Conservation (phyloP, 2,113 vertebrate species). For the Halichoerus grypus region DNA sequence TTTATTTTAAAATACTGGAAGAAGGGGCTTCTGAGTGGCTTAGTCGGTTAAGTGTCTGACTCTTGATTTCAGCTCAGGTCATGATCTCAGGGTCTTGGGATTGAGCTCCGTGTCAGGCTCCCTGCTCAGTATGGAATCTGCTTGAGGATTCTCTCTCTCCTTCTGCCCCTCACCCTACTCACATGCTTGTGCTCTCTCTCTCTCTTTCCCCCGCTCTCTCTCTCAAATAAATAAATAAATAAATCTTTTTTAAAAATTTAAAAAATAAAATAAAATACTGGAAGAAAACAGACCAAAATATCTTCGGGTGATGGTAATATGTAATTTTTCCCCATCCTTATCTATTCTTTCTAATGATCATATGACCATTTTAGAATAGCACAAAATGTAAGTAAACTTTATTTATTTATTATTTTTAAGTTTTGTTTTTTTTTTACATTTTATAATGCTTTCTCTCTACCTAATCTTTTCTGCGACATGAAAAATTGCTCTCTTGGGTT, state of each 20-base stretch:
- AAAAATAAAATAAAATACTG: neutral
- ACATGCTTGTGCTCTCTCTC: neutral
- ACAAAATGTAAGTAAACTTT: constrained; percentile 40
- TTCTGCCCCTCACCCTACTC: neutral
- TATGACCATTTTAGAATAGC: constrained; percentile 50
- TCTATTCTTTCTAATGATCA: constrained; percentile 25
- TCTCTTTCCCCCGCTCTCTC: neutral
- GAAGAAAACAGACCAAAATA: constrained; percentile 47
- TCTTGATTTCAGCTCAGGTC: neutral
- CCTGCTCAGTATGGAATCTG: neutral
- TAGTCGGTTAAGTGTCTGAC: neutral
- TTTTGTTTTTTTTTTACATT: constrained; percentile 13
- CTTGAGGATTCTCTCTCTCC: neutral
- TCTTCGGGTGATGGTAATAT: constrained; percentile 11
- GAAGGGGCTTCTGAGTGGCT: neutral
- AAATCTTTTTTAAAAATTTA: neutral
- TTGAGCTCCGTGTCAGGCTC: neutral
- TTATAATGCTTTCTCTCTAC: constrained; percentile 8
- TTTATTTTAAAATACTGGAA: constrained; percentile 1
- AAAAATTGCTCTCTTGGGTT: constrained; percentile 54
- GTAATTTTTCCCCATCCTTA: neutral
- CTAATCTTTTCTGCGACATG: constrained; percentile 38
- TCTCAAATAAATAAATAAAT: neutral
- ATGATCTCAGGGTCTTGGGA: neutral
- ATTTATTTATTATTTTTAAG: constrained; percentile 17